Base-by-base conservation (phyloP, 2,797 vertebrate genomes). In the Thripadectes ignobilis region DNA sequence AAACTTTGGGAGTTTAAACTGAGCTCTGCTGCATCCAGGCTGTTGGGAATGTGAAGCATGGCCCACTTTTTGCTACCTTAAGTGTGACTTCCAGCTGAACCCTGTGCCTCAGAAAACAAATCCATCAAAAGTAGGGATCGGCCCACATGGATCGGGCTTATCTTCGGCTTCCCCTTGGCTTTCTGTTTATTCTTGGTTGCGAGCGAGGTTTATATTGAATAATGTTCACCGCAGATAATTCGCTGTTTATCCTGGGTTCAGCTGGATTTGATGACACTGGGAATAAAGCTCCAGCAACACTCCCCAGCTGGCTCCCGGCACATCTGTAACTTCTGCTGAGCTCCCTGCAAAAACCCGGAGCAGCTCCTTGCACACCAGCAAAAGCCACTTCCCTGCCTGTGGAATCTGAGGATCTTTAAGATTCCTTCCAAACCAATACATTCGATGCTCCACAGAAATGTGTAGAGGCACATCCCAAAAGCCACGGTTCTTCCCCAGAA, bases 21-120 rank as follows among this genome's bases (percentile, higher is more conserved):
- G 23, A 82, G 22, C 18, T 24, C n/a, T 66, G 39, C n/a, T 1
- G 2, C 51, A 30, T 17, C 58, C 11, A 38, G 52, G 23, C 36
- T 41, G 9, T 16, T 0, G 0, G 48, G 41, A 72, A 52, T 4
- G 18, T 4, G 24, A 59, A 52, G 62, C 3, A 0, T 39, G 2
- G 3, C 19, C 43, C 2, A 2, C 16, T 57, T 67, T 58, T 82
- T 45, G 58, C 74, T 87, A 7, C 59, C 39, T 63, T 27, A 16
- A 39, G 16, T 9, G 2, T 32, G 49, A 75, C 62, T 91, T 86
- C 26, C 45, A 46, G 22, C 41, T 92, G 65, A 93, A 85, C 45
- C 26, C 55, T 30, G 29, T 7, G 41, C 78, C 62, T 85, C 49
- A 7, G 46, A 34, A 85, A 88, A 73, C 27, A 58, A 79, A 89